phyloP scores from a whole-genome alignment of 2,888 invertebrate genomes.

The Anoplius nigerrimus region DNA sequence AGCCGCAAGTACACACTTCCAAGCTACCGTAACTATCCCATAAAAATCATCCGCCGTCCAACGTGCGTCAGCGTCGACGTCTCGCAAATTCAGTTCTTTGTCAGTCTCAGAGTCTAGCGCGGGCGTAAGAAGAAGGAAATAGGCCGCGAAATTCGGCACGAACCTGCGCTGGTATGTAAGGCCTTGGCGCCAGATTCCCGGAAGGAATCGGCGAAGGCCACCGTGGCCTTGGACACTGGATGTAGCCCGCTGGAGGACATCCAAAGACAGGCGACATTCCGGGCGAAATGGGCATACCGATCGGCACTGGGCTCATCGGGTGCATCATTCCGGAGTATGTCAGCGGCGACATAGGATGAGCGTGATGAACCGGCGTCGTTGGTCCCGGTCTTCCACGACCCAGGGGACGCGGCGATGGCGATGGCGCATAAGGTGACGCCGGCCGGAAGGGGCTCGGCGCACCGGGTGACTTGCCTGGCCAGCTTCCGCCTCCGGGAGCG shows the following conservation, averaged over 20 bases:
- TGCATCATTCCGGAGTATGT: constrained; percentile 75
- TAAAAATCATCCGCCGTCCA: too few species aligned
- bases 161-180: constrained; percentile 76
- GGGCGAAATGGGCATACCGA: constrained; percentile 82
- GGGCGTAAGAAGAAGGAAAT: too few species aligned
- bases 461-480: constrained; percentile 75
- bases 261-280: constrained; percentile 79
- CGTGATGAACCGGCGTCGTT: constrained; percentile 51
- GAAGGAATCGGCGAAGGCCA: constrained; percentile 78
- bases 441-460: constrained; percentile 82
- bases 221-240: constrained; percentile 82
- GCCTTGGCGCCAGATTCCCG: constrained; percentile 74
- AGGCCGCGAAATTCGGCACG: background rate
- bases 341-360: constrained; percentile 77
- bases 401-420: constrained; percentile 77
- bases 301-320: constrained; percentile 75
- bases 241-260: constrained; percentile 73
- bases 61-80: too few species aligned
- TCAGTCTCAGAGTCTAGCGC: too few species aligned
- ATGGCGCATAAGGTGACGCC: constrained; percentile 85
- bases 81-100: too few species aligned
- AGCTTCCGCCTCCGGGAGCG: background rate
- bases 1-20: too few species aligned
- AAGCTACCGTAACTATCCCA: too few species aligned
- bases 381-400: constrained; percentile 50